Evolutionary conservation across 1,140 invertebrate genomes (phyloP), one percentile per base, ranked within the genome.

Genomic region (Bradynema listronoti): DNA sequence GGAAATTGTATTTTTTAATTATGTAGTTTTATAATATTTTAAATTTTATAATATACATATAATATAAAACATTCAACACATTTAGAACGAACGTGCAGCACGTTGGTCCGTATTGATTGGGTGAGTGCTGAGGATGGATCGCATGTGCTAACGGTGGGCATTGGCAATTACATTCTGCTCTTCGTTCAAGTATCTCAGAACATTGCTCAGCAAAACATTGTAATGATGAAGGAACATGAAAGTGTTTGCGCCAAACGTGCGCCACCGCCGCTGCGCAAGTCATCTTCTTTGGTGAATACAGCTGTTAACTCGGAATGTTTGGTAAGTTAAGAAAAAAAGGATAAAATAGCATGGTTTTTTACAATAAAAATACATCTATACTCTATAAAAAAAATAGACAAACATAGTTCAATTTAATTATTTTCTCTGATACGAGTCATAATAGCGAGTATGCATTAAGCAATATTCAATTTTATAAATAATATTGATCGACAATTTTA

Each of bases 61-160:
- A n/a, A 39, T 39, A 11, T n/a, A 39, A 39, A 39, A 11, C n/a
- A 39, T 11, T 11, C 36, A 39, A n/a, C n/a, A 47, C 14, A n/a
- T 61, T 3, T 25, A 54, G 59, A 63, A 6, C 2, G 33, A 25
- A 32, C 46, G 24, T 33, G 27, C 30, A 27, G n/a, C n/a, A 30
- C 49, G 22, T 57, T 69, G 16, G 69, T 77, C 14, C 65, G 73
- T 6, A 42, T 99, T 30, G 94, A 97, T 80, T 99, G 94, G 94
- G 92, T 96, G 2, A 95, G 92, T 0, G 93, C 93, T 66, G 93
- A 98, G 78, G 93, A 99, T 80, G 94, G 94, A 1, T 91, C 90
- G 0, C 93, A 98, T 80, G 91, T 98, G 67, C 80, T 99, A 5
- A 97, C 94, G 0, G 90, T 97, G 0, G 91, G 88, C 0, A 89